Evolutionary conservation across 2,113 vertebrate species (phyloP).

Genomic region (Arothron firmamentum): DNA sequence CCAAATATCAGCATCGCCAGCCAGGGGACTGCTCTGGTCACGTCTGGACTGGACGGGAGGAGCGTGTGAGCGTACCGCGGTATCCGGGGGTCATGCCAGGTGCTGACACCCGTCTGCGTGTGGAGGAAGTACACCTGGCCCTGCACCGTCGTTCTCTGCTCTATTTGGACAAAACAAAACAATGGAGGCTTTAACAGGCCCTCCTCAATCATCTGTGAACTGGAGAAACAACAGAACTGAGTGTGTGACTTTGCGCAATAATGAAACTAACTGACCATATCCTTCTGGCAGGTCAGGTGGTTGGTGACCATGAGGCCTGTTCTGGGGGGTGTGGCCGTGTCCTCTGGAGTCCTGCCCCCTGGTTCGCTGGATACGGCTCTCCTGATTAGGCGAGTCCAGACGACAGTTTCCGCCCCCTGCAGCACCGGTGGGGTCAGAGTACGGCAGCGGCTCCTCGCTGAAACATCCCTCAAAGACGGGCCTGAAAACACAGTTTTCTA

Average conservation of each 20-base stretch:
- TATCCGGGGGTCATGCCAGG: constrained; percentile 96
- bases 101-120: constrained; percentile 96
- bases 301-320: constrained; percentile 90
- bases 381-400: constrained; percentile 87
- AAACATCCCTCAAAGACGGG: constrained; percentile 94
- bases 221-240: not conserved
- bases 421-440: constrained; percentile 86
- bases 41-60: not conserved
- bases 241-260: not conserved
- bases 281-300: constrained; percentile 94
- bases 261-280: constrained; percentile 80
- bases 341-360: constrained; percentile 85
- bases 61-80: constrained; percentile 77
- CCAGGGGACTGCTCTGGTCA: not conserved
- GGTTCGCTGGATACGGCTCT: constrained; percentile 85
- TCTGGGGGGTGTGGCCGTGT: constrained; percentile 88
- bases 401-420: constrained; percentile 87
- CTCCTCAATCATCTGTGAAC: not conserved
- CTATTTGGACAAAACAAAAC: constrained; percentile 38
- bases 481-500: constrained; percentile 62
- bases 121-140: constrained; percentile 97
- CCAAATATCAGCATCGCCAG: not conserved
- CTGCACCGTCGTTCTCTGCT: constrained; percentile 88
- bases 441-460: constrained; percentile 91
- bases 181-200: not conserved